Conservation (phyloP, 2,113 vertebrate species). For the Serinus canaria region DNA sequence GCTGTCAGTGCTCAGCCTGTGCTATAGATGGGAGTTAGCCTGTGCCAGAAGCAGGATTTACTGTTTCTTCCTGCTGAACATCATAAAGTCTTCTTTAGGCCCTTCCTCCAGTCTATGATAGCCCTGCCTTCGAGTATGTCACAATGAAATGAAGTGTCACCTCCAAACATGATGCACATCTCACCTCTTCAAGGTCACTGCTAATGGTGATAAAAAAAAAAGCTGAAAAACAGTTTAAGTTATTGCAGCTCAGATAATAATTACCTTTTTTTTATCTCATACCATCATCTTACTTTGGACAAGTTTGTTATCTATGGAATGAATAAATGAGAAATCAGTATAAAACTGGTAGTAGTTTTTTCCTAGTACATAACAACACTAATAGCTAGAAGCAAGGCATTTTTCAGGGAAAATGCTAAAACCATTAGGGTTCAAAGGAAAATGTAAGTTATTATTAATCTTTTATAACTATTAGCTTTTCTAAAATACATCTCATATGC, state of each 20-base stretch:
- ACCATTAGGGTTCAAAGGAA: background rate
- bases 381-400: background rate
- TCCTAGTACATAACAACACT: background rate
- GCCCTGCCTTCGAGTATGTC: rapidly evolving
- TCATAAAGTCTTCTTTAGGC: background rate
- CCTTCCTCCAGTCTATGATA: background rate
- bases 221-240: background rate
- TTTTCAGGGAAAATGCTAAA: background rate
- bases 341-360: background rate
- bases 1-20: background rate
- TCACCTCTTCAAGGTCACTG: background rate
- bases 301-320: background rate
- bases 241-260: background rate
- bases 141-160: background rate
- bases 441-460: background rate
- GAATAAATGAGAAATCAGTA: background rate
- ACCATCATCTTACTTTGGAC: background rate
- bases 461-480: background rate
- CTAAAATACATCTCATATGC: background rate
- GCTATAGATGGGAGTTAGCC: background rate
- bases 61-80: background rate
- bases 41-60: background rate
- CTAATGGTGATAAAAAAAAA: background rate
- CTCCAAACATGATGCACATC: background rate
- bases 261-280: background rate